Evolutionary conservation across 2,113 vertebrate species (phyloP), one percentile per base, ranked within the genome.

Genomic region (Salvelinus sp.): DNA sequence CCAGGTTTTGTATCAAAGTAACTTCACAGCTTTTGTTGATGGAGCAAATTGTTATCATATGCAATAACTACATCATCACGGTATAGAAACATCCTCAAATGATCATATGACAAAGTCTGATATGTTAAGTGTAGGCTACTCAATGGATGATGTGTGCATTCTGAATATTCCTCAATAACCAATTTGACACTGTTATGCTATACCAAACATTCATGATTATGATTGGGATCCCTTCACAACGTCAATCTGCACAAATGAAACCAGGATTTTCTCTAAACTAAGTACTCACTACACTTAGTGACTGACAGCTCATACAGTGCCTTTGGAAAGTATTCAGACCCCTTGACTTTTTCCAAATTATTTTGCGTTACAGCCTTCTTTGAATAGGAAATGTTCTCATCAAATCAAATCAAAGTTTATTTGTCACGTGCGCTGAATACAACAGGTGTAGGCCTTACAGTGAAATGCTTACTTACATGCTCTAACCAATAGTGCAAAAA

Each of bases 21-120:
- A 74, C 66, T 64, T 85, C 78, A 83, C 77, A 82, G 84, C 73
- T 47, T 38, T 67, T 85, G 88, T 88, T 85, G 79, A 81, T 79
- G 85, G 78, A 86, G 86, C 75, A 79, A 88, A 82, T 78, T 73
- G 78, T 79, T 75, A 78, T 87, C 84, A 79, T 69, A 64, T 87
- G 79, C 50, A 48, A 62, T 70, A 69, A 82, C 72, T 82, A 71
- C 62, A 69, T 79, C 28, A 18, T 18, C 57, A n/a, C 20, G 82
- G 57, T 87, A 68, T 78, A 79, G 77, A 70, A 78, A 85, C 81
- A 85, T 74, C 28, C 82, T 86, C 22, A 47, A 74, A 44, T 44
- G 38, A 44, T 44, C 9, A 0, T 44, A 10, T 44, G 9, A 44
- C 38, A 44, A 44, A 10, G 38, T 44, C 38, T 44, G 38, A 44